phyloP scores from a whole-genome alignment of 2,797 vertebrate species.

The Hypotaenidia okinawae region DNA sequence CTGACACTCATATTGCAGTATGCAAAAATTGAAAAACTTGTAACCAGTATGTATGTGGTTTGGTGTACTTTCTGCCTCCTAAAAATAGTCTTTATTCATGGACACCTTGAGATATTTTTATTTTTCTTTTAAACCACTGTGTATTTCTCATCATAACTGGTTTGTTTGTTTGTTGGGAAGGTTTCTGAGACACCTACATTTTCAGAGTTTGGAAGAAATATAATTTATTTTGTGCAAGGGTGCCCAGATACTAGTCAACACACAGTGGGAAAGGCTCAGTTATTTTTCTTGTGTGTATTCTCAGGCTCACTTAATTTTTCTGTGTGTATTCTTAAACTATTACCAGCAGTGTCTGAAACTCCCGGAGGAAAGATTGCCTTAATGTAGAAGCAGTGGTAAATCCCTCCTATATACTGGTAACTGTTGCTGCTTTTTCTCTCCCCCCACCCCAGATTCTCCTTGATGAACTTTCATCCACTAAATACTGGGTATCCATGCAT shows the following conservation, averaged over 20 bases:
- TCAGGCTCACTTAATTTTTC: background rate
- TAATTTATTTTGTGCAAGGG: background rate
- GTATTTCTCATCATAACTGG: background rate
- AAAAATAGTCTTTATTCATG: background rate
- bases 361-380: background rate
- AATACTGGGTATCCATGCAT: constrained; percentile 93
- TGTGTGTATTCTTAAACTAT: background rate
- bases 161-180: background rate
- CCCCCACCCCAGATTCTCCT: constrained; percentile 83
- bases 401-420: background rate
- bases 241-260: background rate
- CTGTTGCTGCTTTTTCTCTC: background rate
- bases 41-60: background rate
- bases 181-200: background rate
- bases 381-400: background rate
- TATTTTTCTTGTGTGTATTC: background rate
- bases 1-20: background rate
- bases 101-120: background rate
- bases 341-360: background rate
- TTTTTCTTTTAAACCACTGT: background rate
- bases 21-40: background rate
- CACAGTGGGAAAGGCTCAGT: background rate
- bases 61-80: background rate
- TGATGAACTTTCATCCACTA: constrained; percentile 91
- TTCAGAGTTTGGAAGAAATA: background rate